Conservation (phyloP, 2,888 invertebrate species). For the Pherbina coryleti region DNA sequence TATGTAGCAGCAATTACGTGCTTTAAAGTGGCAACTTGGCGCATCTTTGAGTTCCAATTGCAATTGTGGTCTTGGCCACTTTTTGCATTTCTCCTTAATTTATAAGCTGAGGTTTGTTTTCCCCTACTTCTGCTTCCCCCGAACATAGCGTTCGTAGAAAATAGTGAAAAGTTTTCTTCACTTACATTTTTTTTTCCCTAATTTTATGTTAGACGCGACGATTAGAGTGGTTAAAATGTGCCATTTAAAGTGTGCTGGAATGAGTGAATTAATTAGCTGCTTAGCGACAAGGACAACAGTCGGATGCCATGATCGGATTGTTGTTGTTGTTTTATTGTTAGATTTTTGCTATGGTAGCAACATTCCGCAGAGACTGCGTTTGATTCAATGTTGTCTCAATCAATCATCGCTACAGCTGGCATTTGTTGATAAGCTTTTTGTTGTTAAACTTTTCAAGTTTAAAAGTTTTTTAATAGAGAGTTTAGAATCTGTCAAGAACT, state of each 20-base stretch:
- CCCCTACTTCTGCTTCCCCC: background rate
- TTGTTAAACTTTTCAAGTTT: background rate
- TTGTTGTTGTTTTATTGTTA: background rate
- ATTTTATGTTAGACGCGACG: background rate
- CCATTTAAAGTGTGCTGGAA: background rate
- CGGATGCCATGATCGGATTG: background rate
- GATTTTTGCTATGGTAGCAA: background rate
- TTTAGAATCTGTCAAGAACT: too few relatives aligned
- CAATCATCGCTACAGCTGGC: background rate
- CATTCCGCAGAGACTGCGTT: too few relatives aligned
- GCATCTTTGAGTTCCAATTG: background rate
- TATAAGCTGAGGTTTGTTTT: background rate
- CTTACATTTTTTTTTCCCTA: background rate
- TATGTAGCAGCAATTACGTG: conserved; percentile 57
- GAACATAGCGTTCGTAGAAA: conserved; percentile 15
- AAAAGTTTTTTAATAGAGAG: too few relatives aligned
- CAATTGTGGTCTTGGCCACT: conserved; percentile 19
- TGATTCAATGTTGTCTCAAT: background rate
- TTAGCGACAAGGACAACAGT: background rate
- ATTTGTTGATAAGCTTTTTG: background rate
- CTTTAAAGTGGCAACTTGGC: background rate
- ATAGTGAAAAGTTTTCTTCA: conserved; percentile 13
- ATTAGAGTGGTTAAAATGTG: background rate
- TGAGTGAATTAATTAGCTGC: background rate
- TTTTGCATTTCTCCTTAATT: conserved; percentile 35